phyloP scores from a whole-genome alignment of 1,140 invertebrate genomes.

The Drosophila littoralis region DNA sequence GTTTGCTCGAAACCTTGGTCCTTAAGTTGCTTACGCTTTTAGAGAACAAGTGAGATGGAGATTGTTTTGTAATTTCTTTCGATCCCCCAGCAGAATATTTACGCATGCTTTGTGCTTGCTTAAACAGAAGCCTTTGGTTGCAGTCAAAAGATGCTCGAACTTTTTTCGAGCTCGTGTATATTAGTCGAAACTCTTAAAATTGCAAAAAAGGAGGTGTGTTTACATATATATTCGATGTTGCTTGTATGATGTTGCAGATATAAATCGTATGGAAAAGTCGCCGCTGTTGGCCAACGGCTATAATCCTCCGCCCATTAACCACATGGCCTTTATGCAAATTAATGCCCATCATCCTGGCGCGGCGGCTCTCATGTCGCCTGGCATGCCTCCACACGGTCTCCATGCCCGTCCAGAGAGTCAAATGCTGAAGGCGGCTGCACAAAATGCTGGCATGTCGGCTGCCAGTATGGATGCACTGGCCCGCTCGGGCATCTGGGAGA shows the following conservation, averaged over 20 bases:
- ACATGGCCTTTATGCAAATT: conserved; percentile 95
- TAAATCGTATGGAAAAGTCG: conserved; percentile 94
- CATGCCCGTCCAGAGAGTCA: conserved; percentile 88
- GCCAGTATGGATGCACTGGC: conserved; percentile 94
- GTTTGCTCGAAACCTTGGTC: too few species aligned
- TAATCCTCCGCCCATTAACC: conserved; percentile 95
- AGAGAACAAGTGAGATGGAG: too few species aligned
- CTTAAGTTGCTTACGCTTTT: too few species aligned
- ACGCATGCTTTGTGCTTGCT: too few species aligned
- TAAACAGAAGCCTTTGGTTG: too few species aligned
- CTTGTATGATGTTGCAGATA: conserved; percentile 86
- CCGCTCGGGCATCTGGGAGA: conserved; percentile 96
- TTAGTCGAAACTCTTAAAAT: neutral
- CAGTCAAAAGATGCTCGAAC: too few species aligned
- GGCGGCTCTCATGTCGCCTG: conserved; percentile 92
- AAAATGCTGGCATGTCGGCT: conserved; percentile 86
- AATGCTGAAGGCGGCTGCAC: conserved; percentile 91
- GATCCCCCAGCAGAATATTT: too few species aligned
- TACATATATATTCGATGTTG: conserved; percentile 73
- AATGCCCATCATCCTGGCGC: conserved; percentile 88
- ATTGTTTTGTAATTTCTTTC: too few species aligned
- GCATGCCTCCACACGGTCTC: conserved; percentile 93
- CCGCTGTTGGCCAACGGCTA: conserved; percentile 96
- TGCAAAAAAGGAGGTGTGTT: neutral
- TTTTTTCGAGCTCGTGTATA: too few species aligned